Conservation (phyloP, 1,140 invertebrate species). For the Semibalanus balanoides region DNA sequence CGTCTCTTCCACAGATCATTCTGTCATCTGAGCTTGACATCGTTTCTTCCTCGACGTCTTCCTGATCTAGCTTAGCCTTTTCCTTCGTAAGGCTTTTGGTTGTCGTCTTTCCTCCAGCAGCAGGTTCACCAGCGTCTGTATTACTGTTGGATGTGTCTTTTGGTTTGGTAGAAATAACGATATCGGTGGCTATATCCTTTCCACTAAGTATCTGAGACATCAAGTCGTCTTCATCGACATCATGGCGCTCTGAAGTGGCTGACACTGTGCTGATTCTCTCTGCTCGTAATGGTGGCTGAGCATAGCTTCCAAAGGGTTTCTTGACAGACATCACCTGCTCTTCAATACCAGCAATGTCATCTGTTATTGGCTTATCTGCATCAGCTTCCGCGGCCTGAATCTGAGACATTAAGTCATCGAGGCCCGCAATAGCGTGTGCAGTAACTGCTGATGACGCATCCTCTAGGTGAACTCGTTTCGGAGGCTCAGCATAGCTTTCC, state of each 20-base stretch:
- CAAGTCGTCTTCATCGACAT: constrained; percentile 13
- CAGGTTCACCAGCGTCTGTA: neutral
- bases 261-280: constrained; percentile 15
- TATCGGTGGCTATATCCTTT: neutral
- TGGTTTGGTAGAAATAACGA: too few relatives aligned
- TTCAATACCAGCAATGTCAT: neutral
- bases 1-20: neutral
- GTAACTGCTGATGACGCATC: too few relatives aligned
- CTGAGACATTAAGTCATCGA: too few relatives aligned
- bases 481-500: neutral
- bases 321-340: neutral
- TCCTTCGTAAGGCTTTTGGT: neutral
- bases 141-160: neutral
- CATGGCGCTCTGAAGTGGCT: constrained; percentile 11
- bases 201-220: neutral
- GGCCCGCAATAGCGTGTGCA: too few relatives aligned
- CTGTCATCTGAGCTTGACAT: neutral
- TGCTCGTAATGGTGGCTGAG: neutral
- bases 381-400: too few relatives aligned
- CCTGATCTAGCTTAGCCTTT: constrained; percentile 2
- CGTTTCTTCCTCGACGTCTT: constrained; percentile 3
- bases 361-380: constrained; percentile 5
- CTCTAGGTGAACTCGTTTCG: too few relatives aligned
- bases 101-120: neutral
- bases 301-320: neutral